Percentiles rank a stretch among this genome's conserved stretches.
These are phyloP conservation scores for Folsomia manolachei DNA, from an alignment of 2,888 invertebrate genomes.

Conservation along the genomic window DNA sequence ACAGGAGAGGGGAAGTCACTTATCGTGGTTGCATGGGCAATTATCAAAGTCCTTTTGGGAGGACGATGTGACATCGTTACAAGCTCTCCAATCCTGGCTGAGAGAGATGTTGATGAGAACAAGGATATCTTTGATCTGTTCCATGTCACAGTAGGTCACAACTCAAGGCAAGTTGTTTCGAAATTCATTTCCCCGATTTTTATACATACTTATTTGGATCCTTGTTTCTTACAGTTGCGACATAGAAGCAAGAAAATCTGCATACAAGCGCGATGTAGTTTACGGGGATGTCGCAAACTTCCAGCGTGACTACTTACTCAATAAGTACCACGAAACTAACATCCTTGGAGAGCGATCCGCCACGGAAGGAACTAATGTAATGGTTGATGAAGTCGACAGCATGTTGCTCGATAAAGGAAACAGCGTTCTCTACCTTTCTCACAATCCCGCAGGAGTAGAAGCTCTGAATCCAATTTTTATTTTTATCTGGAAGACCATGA, in stretches of 20 bases:
- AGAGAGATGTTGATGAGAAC: constrained; percentile 25
- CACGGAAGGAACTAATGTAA: not conserved
- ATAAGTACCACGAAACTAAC: not conserved
- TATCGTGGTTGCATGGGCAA: not conserved
- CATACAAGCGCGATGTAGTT: not conserved
- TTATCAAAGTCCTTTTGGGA: not conserved
- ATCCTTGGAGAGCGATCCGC: not conserved
- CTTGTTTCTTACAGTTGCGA: not conserved
- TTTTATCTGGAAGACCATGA: constrained; percentile 2
- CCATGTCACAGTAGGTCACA: constrained; percentile 1
- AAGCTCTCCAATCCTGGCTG: constrained; percentile 18
- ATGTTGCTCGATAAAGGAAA: constrained; percentile 6
- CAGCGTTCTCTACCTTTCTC: not conserved
- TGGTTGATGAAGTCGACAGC: constrained; percentile 5
- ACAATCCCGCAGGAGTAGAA: not conserved
- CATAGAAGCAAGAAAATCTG: not conserved
- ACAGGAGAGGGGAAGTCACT: constrained; percentile 3
- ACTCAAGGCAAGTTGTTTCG: not conserved
- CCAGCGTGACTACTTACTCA: not conserved
- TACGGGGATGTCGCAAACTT: not conserved
- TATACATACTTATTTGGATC: too few species aligned
- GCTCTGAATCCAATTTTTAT: not conserved
- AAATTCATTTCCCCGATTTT: not conserved
- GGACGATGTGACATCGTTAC: constrained; percentile 20
- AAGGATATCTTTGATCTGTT: constrained; percentile 14